A percentile compares a stretch with the other conserved stretches of the same genome.
phyloP scores from a whole-genome alignment of 2,888 invertebrate genomes.

The Rhorus exstirpatorius region DNA sequence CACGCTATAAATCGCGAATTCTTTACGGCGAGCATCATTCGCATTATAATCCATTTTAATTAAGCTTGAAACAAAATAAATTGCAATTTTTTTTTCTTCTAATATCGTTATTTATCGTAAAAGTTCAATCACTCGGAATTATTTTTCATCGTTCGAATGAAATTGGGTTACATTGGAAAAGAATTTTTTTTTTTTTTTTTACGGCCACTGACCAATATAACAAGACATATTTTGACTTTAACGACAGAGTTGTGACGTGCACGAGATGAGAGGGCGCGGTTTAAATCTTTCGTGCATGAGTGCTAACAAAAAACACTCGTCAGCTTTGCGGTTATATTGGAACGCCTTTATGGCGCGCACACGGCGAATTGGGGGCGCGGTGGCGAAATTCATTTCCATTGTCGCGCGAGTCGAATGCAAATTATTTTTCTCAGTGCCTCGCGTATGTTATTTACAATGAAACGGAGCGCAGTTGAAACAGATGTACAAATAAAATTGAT shows the following conservation, averaged over 20 bases:
- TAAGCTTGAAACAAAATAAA: no score
- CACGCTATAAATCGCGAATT: slow-evolving; percentile 16
- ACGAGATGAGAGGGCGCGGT: slow-evolving; percentile 6
- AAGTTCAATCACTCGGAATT: no score
- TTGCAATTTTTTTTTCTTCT: no score
- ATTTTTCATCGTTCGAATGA: no score
- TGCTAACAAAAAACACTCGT: slow-evolving; percentile 40
- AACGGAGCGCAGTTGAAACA: slow-evolving; percentile 34
- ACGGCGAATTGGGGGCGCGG: slow-evolving; percentile 76
- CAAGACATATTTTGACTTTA: no score
- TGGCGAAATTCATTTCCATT: slow-evolving; percentile 71
- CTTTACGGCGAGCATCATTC: not conserved
- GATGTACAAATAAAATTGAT: not conserved
- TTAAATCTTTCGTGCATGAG: slow-evolving; percentile 39
- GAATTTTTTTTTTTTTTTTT: not conserved
- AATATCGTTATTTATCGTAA: no score
- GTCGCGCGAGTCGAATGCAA: slow-evolving; percentile 65
- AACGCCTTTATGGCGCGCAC: slow-evolving; percentile 72
- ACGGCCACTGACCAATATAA: no score
- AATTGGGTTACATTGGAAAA: no score
- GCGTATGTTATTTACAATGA: slow-evolving; percentile 39
- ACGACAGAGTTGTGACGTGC: not conserved
- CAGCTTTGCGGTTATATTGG: slow-evolving; percentile 44
- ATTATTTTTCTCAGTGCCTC: slow-evolving; percentile 30
- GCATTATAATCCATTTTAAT: slow-evolving; percentile 5